phyloP scores from a whole-genome alignment of 2,797 vertebrate species.

The Antrozous pallidus region DNA sequence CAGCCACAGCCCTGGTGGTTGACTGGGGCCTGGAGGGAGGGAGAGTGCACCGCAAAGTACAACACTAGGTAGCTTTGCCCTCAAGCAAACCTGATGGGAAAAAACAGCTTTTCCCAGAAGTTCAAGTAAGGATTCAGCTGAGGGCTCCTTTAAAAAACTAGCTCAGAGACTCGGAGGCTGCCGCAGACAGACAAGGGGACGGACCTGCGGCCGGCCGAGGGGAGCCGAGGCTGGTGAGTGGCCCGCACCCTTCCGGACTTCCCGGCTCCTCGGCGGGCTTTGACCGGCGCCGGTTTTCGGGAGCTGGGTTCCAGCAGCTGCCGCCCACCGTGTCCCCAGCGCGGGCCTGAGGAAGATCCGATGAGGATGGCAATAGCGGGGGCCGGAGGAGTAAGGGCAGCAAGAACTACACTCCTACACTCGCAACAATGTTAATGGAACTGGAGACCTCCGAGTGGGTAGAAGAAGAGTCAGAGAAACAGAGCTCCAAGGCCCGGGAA shows the following conservation, averaged over 20 bases:
- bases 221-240: constrained; percentile 37
- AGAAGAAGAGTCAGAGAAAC: constrained; percentile 73
- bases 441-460: constrained; percentile 66
- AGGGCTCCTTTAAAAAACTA: constrained; percentile 25
- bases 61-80: not conserved
- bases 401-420: not conserved
- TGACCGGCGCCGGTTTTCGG: not conserved
- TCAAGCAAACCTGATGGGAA: not conserved
- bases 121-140: constrained; percentile 26
- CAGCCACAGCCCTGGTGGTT: not conserved
- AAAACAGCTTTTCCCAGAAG: constrained; percentile 39
- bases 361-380: not conserved
- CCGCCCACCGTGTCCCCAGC: not conserved
- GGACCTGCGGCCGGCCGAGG: accelerated
- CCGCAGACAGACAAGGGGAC: accelerated
- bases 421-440: constrained; percentile 66
- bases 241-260: not conserved
- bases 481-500: constrained; percentile 45
- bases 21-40: not conserved
- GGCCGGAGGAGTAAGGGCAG: not conserved
- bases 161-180: accelerated
- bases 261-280: not conserved
- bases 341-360: not conserved
- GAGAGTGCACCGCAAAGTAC: not conserved
- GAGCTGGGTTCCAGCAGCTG: no score